A percentile compares a stretch with the other conserved stretches of the same genome.
Conservation (phyloP, 2,888 invertebrate genomes). For the Lacanobia wlatinum region DNA sequence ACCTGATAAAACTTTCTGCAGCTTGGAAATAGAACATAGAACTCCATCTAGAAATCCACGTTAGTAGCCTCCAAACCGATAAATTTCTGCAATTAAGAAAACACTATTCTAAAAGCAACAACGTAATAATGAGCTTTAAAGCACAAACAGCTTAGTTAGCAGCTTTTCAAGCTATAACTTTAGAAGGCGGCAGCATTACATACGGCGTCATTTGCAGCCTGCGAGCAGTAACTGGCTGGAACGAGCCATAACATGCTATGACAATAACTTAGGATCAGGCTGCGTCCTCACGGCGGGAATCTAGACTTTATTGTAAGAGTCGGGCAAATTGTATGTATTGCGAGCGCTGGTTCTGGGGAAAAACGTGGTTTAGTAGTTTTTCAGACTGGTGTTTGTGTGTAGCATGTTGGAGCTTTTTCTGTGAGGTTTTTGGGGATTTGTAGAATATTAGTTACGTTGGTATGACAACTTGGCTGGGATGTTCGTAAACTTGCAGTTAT, state of each 20-base stretch:
- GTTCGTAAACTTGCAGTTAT: too few relatives aligned
- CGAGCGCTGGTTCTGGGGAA: neutral
- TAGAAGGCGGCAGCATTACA: slow-evolving; percentile 25
- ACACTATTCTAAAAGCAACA: neutral
- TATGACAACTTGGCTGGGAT: too few relatives aligned
- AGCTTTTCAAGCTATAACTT: slow-evolving; percentile 38
- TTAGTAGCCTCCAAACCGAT: neutral
- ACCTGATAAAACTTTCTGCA: too few relatives aligned
- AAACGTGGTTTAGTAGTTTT: slow-evolving; percentile 13
- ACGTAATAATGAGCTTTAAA: slow-evolving; percentile 6
- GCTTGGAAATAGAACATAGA: too few relatives aligned
- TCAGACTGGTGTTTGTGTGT: neutral
- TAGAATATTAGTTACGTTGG: neutral
- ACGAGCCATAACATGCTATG: slow-evolving; percentile 18
- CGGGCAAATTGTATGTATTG: slow-evolving; percentile 36
- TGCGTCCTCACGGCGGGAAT: slow-evolving; percentile 17
- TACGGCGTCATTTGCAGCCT: slow-evolving; percentile 39
- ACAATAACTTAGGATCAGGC: slow-evolving; percentile 45
- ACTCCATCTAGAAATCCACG: too few relatives aligned
- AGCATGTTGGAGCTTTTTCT: neutral
- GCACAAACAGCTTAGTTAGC: slow-evolving; percentile 19
- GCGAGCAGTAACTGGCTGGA: slow-evolving; percentile 22
- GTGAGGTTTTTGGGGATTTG: neutral
- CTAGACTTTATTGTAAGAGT: slow-evolving; percentile 30
- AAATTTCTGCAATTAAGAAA: neutral